These are phyloP conservation scores for Astreopora myriophthalma DNA, from an alignment of 64 coral and sea anemone species.

Conservation along the genomic window DNA sequence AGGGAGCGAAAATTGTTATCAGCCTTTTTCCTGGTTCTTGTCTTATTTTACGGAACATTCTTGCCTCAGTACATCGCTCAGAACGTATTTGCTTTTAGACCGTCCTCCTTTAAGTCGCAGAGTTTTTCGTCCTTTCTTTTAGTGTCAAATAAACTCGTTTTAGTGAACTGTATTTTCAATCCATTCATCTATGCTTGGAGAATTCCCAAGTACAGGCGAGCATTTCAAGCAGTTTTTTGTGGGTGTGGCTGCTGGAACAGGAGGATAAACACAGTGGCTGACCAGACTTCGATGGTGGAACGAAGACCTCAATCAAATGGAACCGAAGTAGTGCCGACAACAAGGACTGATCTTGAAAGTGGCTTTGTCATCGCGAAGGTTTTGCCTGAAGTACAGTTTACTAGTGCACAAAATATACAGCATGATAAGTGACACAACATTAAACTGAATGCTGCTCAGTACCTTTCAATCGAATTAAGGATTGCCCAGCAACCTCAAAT, in stretches of 20 bases:
- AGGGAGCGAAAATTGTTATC: slow-evolving; percentile 1
- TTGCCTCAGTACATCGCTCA: background rate
- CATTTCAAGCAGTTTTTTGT: background rate
- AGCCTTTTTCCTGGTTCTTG: background rate
- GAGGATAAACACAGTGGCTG: background rate
- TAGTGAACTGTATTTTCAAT: slow-evolving; percentile 1
- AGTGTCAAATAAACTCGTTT: background rate
- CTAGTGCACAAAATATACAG: no score
- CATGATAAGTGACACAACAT: no score
- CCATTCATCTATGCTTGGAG: slow-evolving; percentile 8
- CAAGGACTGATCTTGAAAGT: background rate
- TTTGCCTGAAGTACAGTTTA: no score
- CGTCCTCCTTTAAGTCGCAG: background rate
- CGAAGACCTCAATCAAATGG: background rate
- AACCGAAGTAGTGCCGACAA: background rate
- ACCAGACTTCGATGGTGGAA: background rate
- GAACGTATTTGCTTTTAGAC: background rate
- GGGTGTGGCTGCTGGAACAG: background rate
- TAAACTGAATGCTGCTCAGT: no score
- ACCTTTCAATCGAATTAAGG: no score
- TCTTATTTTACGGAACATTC: background rate
- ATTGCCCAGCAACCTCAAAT: no score
- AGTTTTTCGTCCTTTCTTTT: background rate
- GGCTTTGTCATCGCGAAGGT: no score
- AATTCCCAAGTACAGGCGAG: slow-evolving; percentile 13